Percentiles rank a stretch among this genome's conserved stretches.
Conservation (phyloP, 2,113 vertebrate genomes). For the Peucedramus taeniatus region DNA sequence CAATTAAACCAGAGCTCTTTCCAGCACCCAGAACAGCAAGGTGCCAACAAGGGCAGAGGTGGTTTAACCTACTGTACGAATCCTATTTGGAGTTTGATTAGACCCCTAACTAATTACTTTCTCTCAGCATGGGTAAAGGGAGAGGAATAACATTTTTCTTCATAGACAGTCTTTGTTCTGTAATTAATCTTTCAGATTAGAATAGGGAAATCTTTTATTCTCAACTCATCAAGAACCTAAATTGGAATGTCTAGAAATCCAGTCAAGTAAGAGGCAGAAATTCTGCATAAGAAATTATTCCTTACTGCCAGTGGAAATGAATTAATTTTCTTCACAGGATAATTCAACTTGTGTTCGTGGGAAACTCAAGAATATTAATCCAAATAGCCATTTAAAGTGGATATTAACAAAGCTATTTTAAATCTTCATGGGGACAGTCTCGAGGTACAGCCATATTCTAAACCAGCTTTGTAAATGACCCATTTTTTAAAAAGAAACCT, state of each 20-base stretch:
- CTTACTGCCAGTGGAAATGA: constrained; percentile 11
- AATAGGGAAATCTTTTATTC: constrained; percentile 32
- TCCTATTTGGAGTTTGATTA: not conserved
- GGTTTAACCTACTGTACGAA: not conserved
- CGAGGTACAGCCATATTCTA: not conserved
- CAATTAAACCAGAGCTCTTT: not conserved
- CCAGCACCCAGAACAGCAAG: not conserved
- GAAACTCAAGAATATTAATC: constrained; percentile 15
- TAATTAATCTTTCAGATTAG: constrained; percentile 43
- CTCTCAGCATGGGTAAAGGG: not conserved
- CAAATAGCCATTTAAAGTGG: not conserved
- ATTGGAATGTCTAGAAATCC: constrained; percentile 26
- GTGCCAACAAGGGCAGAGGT: not conserved
- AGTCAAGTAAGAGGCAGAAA: constrained; percentile 22
- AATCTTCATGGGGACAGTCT: not conserved
- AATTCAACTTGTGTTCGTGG: not conserved
- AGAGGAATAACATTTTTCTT: constrained; percentile 26
- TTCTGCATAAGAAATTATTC: constrained; percentile 24
- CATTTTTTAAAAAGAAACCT: not conserved
- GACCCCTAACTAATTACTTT: not conserved
- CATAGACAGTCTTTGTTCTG: not conserved
- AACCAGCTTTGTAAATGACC: not conserved
- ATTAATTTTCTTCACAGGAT: constrained; percentile 14
- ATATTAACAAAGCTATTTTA: constrained; percentile 3
- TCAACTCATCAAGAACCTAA: constrained; percentile 18